Percentiles rank a stretch among this genome's conserved stretches.
Evolutionary conservation across 1,140 invertebrate species (phyloP).

Genomic region (Pomacea maculata): DNA sequence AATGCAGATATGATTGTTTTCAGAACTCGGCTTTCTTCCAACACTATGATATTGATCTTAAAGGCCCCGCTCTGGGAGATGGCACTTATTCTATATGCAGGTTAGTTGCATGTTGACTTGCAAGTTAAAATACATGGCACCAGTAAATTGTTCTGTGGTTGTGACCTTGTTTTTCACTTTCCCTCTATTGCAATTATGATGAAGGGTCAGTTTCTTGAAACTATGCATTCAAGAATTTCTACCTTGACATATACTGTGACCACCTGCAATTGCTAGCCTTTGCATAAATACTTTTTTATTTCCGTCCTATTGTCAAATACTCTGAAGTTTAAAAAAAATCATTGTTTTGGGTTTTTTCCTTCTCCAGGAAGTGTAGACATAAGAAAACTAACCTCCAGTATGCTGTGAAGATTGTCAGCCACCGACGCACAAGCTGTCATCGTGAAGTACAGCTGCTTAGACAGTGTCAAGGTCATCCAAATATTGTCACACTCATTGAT

Average conservation of each 20-base stretch:
- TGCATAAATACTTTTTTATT: too few relatives aligned
- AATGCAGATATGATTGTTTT: conserved; percentile 46
- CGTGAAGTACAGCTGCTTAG: conserved; percentile 82
- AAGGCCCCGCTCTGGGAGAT: conserved; percentile 78
- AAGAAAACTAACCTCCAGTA: conserved; percentile 77
- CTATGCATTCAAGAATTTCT: too few relatives aligned
- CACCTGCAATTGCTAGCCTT: too few relatives aligned
- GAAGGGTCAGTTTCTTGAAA: too few relatives aligned
- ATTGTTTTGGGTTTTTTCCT: conserved; percentile 1
- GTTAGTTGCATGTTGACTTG: conserved; percentile 38
- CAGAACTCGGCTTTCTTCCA: conserved; percentile 88
- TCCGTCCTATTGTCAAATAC: too few relatives aligned
- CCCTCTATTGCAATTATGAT: too few relatives aligned
- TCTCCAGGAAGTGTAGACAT: conserved; percentile 78
- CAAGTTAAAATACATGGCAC: too few relatives aligned
- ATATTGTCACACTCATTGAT: conserved; percentile 86
- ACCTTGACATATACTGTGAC: too few relatives aligned
- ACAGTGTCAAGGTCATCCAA: conserved; percentile 85
- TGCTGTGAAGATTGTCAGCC: conserved; percentile 91
- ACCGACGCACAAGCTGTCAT: conserved; percentile 70
- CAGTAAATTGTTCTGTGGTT: too few relatives aligned
- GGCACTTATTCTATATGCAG: conserved; percentile 88
- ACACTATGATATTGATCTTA: conserved; percentile 79
- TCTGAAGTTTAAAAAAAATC: too few relatives aligned
- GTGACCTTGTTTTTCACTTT: too few relatives aligned